These are phyloP conservation scores for Salminus brasiliensis DNA, from an alignment of 2,113 vertebrate genomes.

Conservation along the genomic window DNA sequence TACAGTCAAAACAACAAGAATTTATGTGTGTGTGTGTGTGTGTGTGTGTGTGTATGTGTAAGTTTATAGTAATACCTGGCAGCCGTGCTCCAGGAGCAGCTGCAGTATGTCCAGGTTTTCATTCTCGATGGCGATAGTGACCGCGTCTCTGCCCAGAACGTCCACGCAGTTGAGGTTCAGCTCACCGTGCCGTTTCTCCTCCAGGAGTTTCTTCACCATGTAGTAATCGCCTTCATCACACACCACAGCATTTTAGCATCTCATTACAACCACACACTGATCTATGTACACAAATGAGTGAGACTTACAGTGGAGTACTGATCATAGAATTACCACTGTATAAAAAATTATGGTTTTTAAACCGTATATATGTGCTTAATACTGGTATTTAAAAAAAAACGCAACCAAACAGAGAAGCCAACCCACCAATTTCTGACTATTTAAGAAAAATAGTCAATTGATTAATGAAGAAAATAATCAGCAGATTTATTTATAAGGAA, in stretches of 20 bases:
- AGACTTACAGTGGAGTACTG: too few species aligned
- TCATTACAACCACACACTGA: background rate
- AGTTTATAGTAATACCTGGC: conserved; percentile 81
- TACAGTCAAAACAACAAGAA: too few species aligned
- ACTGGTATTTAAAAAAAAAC: too few species aligned
- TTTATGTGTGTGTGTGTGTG: too few species aligned
- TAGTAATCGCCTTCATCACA: conserved; percentile 90
- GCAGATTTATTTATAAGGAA: too few species aligned
- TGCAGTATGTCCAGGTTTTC: conserved; percentile 97
- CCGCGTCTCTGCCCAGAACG: conserved; percentile 92
- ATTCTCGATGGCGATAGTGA: conserved; percentile 97
- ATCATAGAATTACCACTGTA: too few species aligned
- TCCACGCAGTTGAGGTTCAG: conserved; percentile 98
- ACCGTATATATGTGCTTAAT: too few species aligned
- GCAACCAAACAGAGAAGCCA: too few species aligned
- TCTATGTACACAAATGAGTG: background rate
- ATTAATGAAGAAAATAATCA: too few species aligned
- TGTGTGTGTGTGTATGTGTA: too few species aligned
- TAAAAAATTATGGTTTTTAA: background rate
- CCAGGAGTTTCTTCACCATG: conserved; percentile 98
- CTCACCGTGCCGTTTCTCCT: conserved; percentile 89
- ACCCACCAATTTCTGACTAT: too few species aligned
- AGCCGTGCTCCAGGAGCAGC: conserved; percentile 94
- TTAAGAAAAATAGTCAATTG: too few species aligned
- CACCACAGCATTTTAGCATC: background rate